Conservation (phyloP, 2,888 invertebrate species). For the Nomada fucata region DNA sequence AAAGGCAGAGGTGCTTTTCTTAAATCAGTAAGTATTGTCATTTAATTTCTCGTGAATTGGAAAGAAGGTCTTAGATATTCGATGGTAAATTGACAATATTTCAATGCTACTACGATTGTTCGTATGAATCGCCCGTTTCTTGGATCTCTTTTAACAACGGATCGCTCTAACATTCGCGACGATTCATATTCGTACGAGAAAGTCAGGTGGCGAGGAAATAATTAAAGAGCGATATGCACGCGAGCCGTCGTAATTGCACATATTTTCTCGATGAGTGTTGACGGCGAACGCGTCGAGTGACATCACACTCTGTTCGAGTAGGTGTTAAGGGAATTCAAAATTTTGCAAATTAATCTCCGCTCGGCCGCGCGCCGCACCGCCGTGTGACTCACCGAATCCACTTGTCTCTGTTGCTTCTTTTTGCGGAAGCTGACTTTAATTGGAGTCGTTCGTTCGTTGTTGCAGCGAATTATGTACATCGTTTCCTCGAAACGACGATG, state of each 20-base stretch:
- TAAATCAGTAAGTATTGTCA: slow-evolving; percentile 70
- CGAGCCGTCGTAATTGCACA: slow-evolving; percentile 51
- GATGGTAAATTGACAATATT: no score
- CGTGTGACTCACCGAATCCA: slow-evolving; percentile 34
- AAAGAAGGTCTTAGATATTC: no score
- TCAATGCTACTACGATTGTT: no score
- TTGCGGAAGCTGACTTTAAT: slow-evolving; percentile 13
- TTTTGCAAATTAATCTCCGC: slow-evolving; percentile 41
- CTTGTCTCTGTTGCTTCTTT: background rate
- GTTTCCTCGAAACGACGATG: background rate
- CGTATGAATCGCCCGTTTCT: no score
- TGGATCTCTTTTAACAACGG: no score
- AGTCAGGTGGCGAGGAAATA: background rate
- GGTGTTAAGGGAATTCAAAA: slow-evolving; percentile 51
- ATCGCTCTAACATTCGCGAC: background rate
- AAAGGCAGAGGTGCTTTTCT: slow-evolving; percentile 69
- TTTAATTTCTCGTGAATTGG: background rate
- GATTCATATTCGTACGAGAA: background rate
- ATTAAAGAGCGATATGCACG: slow-evolving; percentile 21
- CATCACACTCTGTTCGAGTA: slow-evolving; percentile 56
- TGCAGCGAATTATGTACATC: background rate
- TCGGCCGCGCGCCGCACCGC: background rate
- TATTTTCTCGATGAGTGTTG: slow-evolving; percentile 51
- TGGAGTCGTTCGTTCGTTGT: slow-evolving; percentile 6
- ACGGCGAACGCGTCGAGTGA: slow-evolving; percentile 34